phyloP scores from a whole-genome alignment of 2,888 invertebrate species.

The Drosophila birchii region DNA sequence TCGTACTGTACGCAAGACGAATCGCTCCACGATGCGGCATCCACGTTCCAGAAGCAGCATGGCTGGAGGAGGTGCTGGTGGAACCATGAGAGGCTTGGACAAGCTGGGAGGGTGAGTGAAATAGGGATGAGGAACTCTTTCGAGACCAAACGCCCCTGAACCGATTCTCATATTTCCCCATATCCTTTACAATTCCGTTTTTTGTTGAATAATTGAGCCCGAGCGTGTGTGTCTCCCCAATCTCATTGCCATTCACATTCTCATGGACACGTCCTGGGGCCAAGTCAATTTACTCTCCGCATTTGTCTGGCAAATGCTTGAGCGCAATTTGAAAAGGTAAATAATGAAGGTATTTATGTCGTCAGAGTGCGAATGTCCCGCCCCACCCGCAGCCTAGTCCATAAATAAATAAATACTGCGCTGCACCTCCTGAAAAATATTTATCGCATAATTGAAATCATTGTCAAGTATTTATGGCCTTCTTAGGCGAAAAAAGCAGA shows the following conservation, averaged over 20 bases:
- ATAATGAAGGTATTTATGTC: slow-evolving; percentile 67
- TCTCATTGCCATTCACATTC: slow-evolving; percentile 24
- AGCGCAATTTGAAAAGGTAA: slow-evolving; percentile 71
- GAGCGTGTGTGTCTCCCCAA: slow-evolving; percentile 31
- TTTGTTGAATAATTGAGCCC: slow-evolving; percentile 67
- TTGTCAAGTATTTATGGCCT: slow-evolving; percentile 54
- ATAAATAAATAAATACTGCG: slow-evolving; percentile 58
- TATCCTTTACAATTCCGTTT: slow-evolving; percentile 68
- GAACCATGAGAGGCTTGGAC: slow-evolving; percentile 45
- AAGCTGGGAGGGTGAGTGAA: slow-evolving; percentile 65
- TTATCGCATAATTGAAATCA: slow-evolving; percentile 75
- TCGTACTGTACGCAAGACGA: slow-evolving; percentile 89
- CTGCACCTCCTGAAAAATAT: slow-evolving; percentile 49
- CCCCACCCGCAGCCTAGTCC: slow-evolving; percentile 19
- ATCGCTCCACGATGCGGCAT: slow-evolving; percentile 86
- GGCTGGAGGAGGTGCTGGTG: slow-evolving; percentile 29
- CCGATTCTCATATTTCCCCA: slow-evolving; percentile 62
- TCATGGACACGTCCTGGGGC: slow-evolving; percentile 49
- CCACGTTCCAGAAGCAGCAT: slow-evolving; percentile 62
- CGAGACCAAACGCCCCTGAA: slow-evolving; percentile 27
- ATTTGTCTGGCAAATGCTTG: slow-evolving; percentile 41
- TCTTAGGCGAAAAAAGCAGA: slow-evolving; percentile 28
- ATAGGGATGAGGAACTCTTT: slow-evolving; percentile 5
- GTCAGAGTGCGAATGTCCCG: slow-evolving; percentile 14
- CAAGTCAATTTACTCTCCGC: slow-evolving; percentile 59